These are phyloP conservation scores for Caenorhabditis sp. DNA, from an alignment of 2,888 invertebrate species.

Conservation along the genomic window DNA sequence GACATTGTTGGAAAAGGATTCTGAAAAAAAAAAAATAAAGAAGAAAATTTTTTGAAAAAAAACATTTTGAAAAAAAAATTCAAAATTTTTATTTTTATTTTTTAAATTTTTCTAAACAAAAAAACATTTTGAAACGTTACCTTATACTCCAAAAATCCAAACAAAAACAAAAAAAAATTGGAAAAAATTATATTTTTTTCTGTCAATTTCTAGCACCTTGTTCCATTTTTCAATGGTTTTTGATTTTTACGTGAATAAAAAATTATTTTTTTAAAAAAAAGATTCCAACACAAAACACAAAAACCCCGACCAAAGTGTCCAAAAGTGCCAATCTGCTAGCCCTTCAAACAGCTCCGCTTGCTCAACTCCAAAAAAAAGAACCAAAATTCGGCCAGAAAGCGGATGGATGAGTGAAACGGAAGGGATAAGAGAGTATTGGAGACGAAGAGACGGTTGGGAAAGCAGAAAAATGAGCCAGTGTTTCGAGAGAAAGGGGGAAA, in stretches of 20 bases:
- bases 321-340: too few species aligned
- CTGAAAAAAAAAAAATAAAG: constrained; percentile 5
- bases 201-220: neutral
- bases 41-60: neutral
- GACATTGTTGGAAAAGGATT: constrained; percentile 19
- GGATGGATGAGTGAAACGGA: constrained; percentile 2
- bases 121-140: too few species aligned
- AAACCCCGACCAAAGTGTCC: too few species aligned
- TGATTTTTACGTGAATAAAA: too few species aligned
- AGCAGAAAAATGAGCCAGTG: constrained; percentile 1
- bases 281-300: too few species aligned
- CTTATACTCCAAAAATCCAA: neutral
- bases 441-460: neutral
- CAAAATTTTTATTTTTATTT: neutral
- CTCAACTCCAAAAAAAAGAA: constrained; percentile 8
- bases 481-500: neutral
- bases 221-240: too few species aligned
- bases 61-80: neutral
- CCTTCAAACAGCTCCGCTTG: neutral
- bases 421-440: neutral
- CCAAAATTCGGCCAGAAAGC: too few species aligned
- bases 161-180: constrained; percentile 19
- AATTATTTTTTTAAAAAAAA: too few species aligned
- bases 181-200: too few species aligned
- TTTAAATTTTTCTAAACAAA: too few species aligned